Percentiles rank a stretch among this genome's conserved stretches.
phyloP scores from a whole-genome alignment of 2,113 vertebrate species.

The Delphinus delphis region DNA sequence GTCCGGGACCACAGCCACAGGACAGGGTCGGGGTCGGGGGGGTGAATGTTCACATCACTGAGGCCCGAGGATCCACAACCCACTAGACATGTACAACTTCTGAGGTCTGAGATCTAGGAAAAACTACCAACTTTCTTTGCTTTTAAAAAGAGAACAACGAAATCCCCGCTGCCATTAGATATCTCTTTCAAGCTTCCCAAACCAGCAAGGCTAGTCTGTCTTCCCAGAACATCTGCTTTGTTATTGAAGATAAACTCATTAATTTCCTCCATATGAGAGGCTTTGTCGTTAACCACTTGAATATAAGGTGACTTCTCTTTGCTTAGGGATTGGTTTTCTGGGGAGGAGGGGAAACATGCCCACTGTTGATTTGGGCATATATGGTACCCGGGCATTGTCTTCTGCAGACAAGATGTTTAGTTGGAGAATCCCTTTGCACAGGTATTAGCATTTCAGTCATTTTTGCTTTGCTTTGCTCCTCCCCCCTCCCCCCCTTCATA shows the following conservation, averaged over 20 bases:
- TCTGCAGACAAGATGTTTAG: neutral
- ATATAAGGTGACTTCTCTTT: neutral
- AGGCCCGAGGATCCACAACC: neutral
- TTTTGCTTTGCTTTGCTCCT: neutral
- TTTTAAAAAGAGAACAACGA: neutral
- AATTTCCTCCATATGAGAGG: neutral
- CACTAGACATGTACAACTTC: neutral
- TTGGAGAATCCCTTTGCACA: neutral
- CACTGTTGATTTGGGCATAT: neutral
- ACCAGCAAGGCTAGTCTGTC: neutral
- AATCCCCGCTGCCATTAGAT: neutral
- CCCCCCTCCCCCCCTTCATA: neutral
- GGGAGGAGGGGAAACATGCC: neutral
- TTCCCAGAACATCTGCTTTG: neutral
- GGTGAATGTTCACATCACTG: neutral
- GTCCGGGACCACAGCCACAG: neutral
- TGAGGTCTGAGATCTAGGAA: neutral
- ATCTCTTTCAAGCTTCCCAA: neutral
- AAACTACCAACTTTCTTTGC: neutral
- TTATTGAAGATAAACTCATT: neutral
- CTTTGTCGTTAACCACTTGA: neutral
- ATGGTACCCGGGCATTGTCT: neutral
- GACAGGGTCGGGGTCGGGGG: too few relatives aligned
- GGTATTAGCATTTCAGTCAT: neutral
- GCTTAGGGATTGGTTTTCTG: neutral